Conservation (phyloP, 2,888 invertebrate genomes). For the Nomada ruficornis region DNA sequence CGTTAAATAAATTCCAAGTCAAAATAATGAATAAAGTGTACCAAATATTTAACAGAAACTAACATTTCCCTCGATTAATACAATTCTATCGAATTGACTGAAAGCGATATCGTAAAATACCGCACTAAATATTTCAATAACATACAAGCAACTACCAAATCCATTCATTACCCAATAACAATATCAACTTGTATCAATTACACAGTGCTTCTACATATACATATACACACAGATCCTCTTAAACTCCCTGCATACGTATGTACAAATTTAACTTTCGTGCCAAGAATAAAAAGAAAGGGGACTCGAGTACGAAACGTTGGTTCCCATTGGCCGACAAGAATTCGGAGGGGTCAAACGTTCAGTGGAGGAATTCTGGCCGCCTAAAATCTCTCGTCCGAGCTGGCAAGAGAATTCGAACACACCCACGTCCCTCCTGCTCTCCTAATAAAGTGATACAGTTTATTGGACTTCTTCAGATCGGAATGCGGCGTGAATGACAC, state of each 20-base stretch:
- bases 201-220: no score
- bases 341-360: background rate
- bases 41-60: no score
- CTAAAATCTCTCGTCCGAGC: slow-evolving; percentile 48
- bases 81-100: no score
- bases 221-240: no score
- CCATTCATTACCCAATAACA: no score
- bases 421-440: slow-evolving; percentile 72
- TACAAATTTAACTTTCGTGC: background rate
- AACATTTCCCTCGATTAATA: no score
- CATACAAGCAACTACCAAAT: no score
- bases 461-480: slow-evolving; percentile 83
- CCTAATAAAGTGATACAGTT: slow-evolving; percentile 83
- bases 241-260: background rate
- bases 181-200: no score
- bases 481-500: slow-evolving; percentile 78
- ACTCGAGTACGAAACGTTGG: background rate
- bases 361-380: background rate
- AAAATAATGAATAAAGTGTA: no score
- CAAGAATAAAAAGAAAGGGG: background rate
- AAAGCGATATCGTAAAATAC: no score
- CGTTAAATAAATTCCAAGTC: no score
- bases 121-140: no score
- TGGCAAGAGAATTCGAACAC: slow-evolving; percentile 29
- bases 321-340: background rate